Percentiles rank a stretch among this genome's conserved stretches.
Evolutionary conservation across 2,113 vertebrate species (phyloP).

Genomic region (Colossoma macropomum): DNA sequence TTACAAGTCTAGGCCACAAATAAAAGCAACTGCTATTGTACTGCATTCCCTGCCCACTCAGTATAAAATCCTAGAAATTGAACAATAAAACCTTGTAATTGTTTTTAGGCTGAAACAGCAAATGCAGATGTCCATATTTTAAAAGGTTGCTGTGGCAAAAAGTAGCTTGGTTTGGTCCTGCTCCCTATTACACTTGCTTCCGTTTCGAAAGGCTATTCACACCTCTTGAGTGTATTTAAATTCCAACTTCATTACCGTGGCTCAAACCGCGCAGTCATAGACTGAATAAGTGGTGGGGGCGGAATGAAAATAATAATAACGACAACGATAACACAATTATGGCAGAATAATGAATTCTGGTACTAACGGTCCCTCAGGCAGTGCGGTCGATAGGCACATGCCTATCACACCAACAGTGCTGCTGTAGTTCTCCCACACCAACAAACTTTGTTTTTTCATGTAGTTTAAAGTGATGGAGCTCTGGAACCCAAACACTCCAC

Average conservation of each 20-base stretch:
- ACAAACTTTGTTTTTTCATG: background rate
- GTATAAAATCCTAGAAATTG: background rate
- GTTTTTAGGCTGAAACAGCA: constrained; percentile 6
- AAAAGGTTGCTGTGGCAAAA: constrained; percentile 26
- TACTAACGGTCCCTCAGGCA: constrained; percentile 17
- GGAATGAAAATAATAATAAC: constrained; percentile 46
- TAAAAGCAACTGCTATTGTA: background rate
- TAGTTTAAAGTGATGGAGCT: background rate
- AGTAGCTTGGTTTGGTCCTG: constrained; percentile 6
- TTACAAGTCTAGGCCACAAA: background rate
- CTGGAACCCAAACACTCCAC: background rate
- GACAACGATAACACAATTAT: constrained; percentile 35
- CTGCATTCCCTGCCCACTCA: background rate
- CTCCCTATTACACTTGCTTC: constrained; percentile 24
- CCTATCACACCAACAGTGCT: background rate
- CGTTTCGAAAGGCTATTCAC: constrained; percentile 35
- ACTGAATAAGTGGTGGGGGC: constrained; percentile 15
- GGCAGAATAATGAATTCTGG: constrained; percentile 43
- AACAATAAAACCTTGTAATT: background rate
- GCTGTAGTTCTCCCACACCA: background rate
- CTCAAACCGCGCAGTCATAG: constrained; percentile 12
- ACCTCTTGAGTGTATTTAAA: constrained; percentile 45
- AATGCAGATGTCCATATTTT: background rate
- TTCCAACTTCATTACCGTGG: constrained; percentile 37
- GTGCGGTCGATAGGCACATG: background rate